These are phyloP conservation scores for Osmerus mordax DNA, from an alignment of 2,113 vertebrate species.

Conservation along the genomic window DNA sequence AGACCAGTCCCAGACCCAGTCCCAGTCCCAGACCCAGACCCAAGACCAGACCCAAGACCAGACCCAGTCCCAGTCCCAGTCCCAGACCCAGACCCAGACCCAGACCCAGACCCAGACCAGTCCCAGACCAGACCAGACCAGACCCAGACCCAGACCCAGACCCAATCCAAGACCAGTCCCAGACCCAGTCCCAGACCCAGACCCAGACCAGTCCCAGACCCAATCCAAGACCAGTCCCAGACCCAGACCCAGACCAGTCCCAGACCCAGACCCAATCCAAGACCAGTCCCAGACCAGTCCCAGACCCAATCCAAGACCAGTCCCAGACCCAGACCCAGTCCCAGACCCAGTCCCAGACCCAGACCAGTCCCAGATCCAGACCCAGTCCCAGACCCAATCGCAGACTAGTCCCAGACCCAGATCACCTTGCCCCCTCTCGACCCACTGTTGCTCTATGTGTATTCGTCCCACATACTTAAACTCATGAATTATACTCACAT, in stretches of 20 bases:
- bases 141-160: neutral
- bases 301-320: neutral
- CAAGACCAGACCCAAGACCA: neutral
- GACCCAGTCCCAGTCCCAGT: neutral
- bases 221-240: neutral
- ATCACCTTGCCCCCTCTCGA: neutral
- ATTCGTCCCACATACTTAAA: too few relatives aligned
- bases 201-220: too few relatives aligned
- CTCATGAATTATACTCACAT: too few relatives aligned
- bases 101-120: neutral
- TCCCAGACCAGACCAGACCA: neutral
- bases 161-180: neutral
- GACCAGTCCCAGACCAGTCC: neutral
- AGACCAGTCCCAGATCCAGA: neutral
- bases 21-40: neutral
- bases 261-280: neutral
- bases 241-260: too few relatives aligned
- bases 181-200: neutral
- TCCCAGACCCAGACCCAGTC: neutral
- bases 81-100: too few relatives aligned
- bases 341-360: neutral
- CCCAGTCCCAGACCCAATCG: too few relatives aligned
- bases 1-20: neutral
- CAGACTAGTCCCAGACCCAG: neutral
- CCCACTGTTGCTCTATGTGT: too few relatives aligned